phyloP scores from a whole-genome alignment of 2,888 invertebrate genomes.

The Mechanitis messenoides region DNA sequence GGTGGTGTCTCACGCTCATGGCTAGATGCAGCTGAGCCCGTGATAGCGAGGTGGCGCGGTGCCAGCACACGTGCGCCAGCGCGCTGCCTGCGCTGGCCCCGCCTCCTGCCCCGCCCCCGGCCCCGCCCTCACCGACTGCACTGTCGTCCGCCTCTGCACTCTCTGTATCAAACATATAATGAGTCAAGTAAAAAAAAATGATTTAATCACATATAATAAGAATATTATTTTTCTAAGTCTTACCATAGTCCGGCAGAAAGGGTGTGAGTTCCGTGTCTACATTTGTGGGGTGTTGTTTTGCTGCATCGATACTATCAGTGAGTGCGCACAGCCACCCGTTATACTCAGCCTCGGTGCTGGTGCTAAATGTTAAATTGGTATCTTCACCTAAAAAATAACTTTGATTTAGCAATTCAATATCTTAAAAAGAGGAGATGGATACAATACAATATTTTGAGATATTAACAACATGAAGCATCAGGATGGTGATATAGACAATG shows the following conservation, averaged over 20 bases:
- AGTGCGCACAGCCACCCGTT: slow-evolving; percentile 91
- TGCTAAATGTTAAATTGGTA: slow-evolving; percentile 89
- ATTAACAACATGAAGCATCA: no score
- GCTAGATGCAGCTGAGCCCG: slow-evolving; percentile 57
- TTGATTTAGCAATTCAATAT: no score
- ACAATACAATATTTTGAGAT: no score
- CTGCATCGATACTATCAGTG: slow-evolving; percentile 64
- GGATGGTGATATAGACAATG: no score
- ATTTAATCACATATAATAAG: no score
- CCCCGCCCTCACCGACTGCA: slow-evolving; percentile 14
- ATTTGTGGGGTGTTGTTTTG: slow-evolving; percentile 32
- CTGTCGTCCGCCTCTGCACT: slow-evolving; percentile 11
- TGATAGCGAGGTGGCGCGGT: slow-evolving; percentile 86
- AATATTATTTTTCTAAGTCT: background rate
- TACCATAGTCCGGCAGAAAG: slow-evolving; percentile 48
- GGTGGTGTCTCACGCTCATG: slow-evolving; percentile 48
- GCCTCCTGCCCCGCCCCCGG: slow-evolving; percentile 69
- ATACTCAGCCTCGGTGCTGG: slow-evolving; percentile 90
- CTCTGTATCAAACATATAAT: slow-evolving; percentile 23
- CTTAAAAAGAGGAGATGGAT: no score
- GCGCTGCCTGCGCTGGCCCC: slow-evolving; percentile 70
- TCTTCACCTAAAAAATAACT: slow-evolving; percentile 65
- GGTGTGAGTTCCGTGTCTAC: slow-evolving; percentile 56
- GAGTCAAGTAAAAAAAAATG: background rate
- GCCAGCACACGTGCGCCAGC: slow-evolving; percentile 98